Base-by-base conservation (phyloP, 2,113 vertebrate genomes). In the Poeciliopsis retropinna region DNA sequence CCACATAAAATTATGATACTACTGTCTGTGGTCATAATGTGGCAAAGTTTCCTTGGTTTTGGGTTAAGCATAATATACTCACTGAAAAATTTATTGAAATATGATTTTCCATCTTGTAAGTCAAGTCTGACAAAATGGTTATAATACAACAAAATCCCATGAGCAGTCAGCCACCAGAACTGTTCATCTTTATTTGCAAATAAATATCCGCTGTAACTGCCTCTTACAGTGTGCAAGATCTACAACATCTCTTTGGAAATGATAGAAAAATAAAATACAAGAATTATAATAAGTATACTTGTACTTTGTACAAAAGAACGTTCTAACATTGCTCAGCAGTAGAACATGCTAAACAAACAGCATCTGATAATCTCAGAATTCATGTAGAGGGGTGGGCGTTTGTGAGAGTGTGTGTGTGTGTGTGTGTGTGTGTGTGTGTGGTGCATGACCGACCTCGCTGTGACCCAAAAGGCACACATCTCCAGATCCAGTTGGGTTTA, bases 181-280 rank as follows among this genome's bases (percentile, higher is more conserved):
- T 94, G 90, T 96, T 91, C 93, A 95, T 93, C 95, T 97, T 97
- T 97, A 98, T 97, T 97, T 96, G 94, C 95, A 97, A 96, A 96
- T 97, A 96, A 96, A 95, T 96, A 97, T 95, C 93, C 94, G 95
- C 96, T 93, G 95, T 96, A 96, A 96, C 94, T 95, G 95, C 93
- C 94, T 95, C 96, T 96, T 96, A 95, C 91, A 94, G 95, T 97
- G 91, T 95, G 95, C 96, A 96, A 96, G 95, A 95, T 96, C 95
- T 96, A 96, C 96, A 96, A 97, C 96, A 94, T 95, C 91, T 95
- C 96, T 95, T 97, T 97, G 94, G 95, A 98, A 97, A 97, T 97
- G 81, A 98, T 98, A 97, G 94, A 98, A 97, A 98, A 97, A 97
- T 97, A 97, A 98, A 97, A 97, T 97, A 96, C 95, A 96, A 93